Conservation (phyloP, 2,113 vertebrate species). For the Agapornis roseicollis region DNA sequence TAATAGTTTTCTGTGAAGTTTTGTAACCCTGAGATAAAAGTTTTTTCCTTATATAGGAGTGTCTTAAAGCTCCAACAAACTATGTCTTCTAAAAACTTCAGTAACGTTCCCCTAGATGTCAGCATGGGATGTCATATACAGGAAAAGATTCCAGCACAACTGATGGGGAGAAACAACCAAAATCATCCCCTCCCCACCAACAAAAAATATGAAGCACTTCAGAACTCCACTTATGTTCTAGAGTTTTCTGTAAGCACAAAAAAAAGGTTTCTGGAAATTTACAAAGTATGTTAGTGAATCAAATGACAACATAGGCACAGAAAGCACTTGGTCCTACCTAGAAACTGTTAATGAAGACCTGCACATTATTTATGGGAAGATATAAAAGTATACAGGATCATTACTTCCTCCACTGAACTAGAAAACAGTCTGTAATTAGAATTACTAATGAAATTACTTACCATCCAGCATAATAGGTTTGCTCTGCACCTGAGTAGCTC, state of each 20-base stretch:
- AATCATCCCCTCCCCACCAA: not conserved
- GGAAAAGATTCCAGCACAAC: not conserved
- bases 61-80: not conserved
- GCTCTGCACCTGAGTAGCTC: not conserved
- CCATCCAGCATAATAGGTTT: constrained; percentile 9
- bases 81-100: not conserved
- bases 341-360: not conserved
- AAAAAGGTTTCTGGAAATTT: not conserved
- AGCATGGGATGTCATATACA: not conserved
- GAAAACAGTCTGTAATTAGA: not conserved
- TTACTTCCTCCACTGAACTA: not conserved
- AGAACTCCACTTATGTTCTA: not conserved
- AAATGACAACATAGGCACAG: not conserved
- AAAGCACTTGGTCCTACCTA: not conserved
- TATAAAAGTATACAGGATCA: not conserved
- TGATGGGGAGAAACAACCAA: not conserved
- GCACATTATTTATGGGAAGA: not conserved
- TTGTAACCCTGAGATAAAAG: not conserved
- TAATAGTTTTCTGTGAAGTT: not conserved
- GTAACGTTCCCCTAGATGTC: not conserved
- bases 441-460: constrained; percentile 8
- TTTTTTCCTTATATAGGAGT: not conserved
- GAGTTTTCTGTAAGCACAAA: not conserved
- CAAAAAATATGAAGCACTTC: not conserved
- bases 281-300: not conserved